These are phyloP conservation scores for Neolamprologus hecqui DNA, from an alignment of 2,113 vertebrate species.

Conservation along the genomic window DNA sequence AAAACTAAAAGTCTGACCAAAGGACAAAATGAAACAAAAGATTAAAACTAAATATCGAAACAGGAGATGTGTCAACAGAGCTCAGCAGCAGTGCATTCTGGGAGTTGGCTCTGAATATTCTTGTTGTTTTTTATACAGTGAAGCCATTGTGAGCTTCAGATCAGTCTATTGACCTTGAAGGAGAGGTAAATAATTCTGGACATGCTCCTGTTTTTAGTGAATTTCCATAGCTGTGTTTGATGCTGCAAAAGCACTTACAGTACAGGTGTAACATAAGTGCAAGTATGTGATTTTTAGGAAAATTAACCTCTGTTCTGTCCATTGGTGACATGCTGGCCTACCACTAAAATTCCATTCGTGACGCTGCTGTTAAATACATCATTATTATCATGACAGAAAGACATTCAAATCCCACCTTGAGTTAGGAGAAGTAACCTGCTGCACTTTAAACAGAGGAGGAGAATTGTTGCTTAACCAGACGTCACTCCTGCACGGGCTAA, in stretches of 20 bases:
- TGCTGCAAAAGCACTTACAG: neutral
- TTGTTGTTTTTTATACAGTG: neutral
- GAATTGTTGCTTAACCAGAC: neutral
- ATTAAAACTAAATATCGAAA: neutral
- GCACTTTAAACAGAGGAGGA: neutral
- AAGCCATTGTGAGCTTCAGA: neutral
- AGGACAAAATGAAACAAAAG: neutral
- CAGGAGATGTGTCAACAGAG: rapidly evolving
- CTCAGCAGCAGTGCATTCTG: neutral
- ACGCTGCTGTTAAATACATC: neutral
- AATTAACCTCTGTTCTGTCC: neutral
- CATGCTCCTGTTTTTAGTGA: neutral
- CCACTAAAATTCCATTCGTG: neutral
- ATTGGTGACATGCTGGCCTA: neutral
- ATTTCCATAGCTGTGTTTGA: neutral
- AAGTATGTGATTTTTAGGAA: no score
- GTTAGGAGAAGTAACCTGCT: neutral
- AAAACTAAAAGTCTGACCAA: neutral
- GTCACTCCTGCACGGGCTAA: neutral
- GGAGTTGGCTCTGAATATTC: neutral
- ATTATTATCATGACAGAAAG: neutral
- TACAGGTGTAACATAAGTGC: neutral
- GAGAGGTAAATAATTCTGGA: neutral
- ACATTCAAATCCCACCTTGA: neutral
- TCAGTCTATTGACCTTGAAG: neutral